Evolutionary conservation across 2,113 vertebrate species (phyloP).

Genomic region (Malaclemys terrapin): DNA sequence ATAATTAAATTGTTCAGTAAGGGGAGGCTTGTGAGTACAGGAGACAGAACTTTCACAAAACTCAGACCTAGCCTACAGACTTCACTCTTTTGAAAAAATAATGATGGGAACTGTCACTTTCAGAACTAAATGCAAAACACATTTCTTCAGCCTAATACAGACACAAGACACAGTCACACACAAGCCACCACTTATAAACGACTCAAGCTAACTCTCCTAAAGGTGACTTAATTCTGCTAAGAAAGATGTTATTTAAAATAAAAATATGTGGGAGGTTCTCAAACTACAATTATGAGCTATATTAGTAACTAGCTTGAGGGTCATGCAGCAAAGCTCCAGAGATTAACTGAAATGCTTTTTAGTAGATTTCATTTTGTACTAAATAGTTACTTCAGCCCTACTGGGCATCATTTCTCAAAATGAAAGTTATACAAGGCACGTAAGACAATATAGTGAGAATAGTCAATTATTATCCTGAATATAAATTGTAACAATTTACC

Average conservation of each 20-base stretch:
- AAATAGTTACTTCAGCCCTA: neutral
- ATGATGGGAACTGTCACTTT: neutral
- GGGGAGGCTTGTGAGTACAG: neutral
- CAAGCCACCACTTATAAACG: neutral
- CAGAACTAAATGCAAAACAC: neutral
- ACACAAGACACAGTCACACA: neutral
- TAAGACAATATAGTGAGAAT: neutral
- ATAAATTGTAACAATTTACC: slow-evolving; percentile 74
- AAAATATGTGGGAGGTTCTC: neutral
- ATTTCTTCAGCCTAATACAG: neutral
- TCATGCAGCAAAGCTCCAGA: neutral
- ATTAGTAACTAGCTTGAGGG: neutral
- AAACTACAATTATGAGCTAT: neutral
- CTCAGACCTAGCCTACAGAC: neutral
- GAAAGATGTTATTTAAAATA: neutral
- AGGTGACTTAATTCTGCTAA: neutral
- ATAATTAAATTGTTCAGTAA: neutral
- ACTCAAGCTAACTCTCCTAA: neutral
- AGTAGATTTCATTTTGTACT: neutral
- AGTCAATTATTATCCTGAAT: neutral
- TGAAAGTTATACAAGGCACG: rapidly evolving
- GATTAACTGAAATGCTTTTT: neutral
- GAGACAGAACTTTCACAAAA: neutral
- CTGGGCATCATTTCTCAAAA: rapidly evolving
- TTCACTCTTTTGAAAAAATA: neutral